Conservation (phyloP, 2,888 invertebrate genomes). For the Odontocerum albicorne region DNA sequence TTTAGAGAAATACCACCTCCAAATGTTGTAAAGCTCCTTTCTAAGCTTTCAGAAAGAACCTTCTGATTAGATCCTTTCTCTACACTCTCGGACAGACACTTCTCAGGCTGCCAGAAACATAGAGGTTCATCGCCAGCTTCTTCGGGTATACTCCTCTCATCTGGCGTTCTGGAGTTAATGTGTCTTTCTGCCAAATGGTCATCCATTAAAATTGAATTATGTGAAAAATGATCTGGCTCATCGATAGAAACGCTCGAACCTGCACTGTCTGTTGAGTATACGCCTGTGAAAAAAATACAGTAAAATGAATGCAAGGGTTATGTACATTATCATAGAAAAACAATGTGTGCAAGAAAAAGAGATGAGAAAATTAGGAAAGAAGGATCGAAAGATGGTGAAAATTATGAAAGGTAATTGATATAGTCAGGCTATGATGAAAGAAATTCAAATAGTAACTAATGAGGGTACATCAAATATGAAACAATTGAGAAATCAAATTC, state of each 20-base stretch:
- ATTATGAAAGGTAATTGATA: too few relatives aligned
- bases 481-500: too few relatives aligned
- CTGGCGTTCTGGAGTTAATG: conserved; percentile 30
- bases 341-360: too few relatives aligned
- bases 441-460: too few relatives aligned
- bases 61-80: conserved; percentile 35
- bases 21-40: background rate
- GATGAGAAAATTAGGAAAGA: too few relatives aligned
- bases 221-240: conserved; percentile 57
- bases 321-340: too few relatives aligned
- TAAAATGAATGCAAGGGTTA: too few relatives aligned
- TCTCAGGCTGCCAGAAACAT: conserved; percentile 45
- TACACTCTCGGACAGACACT: conserved; percentile 31
- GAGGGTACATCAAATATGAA: too few relatives aligned
- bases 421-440: too few relatives aligned
- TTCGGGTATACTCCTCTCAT: conserved; percentile 57
- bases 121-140: conserved; percentile 60
- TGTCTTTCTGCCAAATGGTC: conserved; percentile 45
- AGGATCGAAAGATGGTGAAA: too few relatives aligned
- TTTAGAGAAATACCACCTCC: background rate
- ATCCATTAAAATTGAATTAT: conserved; percentile 61
- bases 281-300: conserved; percentile 32
- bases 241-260: conserved; percentile 69
- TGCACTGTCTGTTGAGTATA: conserved; percentile 66
- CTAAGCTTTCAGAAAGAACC: conserved; percentile 5